Conservation (phyloP, 23 tunicate species). For the Ascidia mentula region DNA sequence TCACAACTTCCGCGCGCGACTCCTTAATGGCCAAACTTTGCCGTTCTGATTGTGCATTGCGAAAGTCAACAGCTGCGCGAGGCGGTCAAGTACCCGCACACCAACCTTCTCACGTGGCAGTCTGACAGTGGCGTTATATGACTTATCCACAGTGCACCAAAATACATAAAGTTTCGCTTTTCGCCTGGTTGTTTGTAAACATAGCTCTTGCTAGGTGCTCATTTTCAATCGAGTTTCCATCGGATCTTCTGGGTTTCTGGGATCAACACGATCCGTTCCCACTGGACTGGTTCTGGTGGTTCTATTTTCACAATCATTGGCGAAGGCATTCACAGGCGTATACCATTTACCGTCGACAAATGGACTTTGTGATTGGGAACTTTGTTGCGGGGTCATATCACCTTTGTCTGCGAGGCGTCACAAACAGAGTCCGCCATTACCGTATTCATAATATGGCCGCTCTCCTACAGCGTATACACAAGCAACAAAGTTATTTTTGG, state of each 20-base stretch:
- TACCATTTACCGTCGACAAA: constrained; percentile 6
- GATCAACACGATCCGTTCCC: constrained; percentile 1
- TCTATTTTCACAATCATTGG: neutral
- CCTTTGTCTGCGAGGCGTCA: neutral
- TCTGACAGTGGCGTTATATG: too few species aligned
- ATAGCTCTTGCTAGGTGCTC: neutral
- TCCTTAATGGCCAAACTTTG: neutral
- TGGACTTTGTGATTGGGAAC: constrained; percentile 4
- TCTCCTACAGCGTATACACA: too few species aligned
- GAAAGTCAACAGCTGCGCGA: neutral
- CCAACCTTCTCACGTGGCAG: neutral
- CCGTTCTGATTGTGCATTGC: constrained; percentile 7
- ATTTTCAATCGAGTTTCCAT: neutral
- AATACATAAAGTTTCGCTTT: neutral
- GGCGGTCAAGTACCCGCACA: neutral
- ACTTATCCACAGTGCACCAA: neutral
- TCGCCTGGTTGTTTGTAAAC: neutral
- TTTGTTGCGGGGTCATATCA: neutral
- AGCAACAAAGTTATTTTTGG: neutral
- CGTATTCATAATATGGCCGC: too few species aligned
- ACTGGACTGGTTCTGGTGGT: neutral
- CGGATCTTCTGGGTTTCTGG: neutral
- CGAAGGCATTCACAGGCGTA: neutral
- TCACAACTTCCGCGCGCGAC: constrained; percentile 10
- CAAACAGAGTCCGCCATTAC: too few species aligned